A percentile compares a stretch with the other conserved stretches of the same genome.
phyloP scores from a whole-genome alignment of 2,888 invertebrate genomes.

The Synergus gifuensis region DNA sequence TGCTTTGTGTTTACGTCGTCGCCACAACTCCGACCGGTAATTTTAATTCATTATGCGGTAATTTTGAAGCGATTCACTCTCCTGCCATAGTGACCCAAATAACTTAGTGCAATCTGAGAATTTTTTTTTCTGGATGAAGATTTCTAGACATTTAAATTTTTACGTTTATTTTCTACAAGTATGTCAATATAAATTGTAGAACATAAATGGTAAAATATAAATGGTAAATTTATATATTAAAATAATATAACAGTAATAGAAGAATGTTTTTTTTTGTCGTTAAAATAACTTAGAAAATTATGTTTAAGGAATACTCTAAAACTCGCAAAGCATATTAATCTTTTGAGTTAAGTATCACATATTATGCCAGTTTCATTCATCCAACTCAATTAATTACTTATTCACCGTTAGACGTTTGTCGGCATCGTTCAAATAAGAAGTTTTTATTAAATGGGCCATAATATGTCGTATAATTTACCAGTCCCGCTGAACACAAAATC shows the following conservation, averaged over 20 bases:
- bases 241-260: too few relatives aligned
- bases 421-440: constrained; percentile 16
- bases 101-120: constrained; percentile 29
- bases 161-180: neutral
- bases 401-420: neutral
- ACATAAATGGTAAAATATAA: too few relatives aligned
- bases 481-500: neutral
- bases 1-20: constrained; percentile 66
- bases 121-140: constrained; percentile 40
- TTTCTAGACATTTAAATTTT: neutral
- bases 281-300: too few relatives aligned
- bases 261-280: too few relatives aligned
- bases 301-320: too few relatives aligned
- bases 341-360: neutral
- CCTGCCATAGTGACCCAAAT: constrained; percentile 64
- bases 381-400: neutral
- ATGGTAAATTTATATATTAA: too few relatives aligned
- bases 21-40: constrained; percentile 59
- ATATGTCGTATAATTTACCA: constrained; percentile 6
- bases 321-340: too few relatives aligned
- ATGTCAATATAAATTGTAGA: too few relatives aligned
- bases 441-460: constrained; percentile 7
- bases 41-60: constrained; percentile 68
- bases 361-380: constrained; percentile 43
- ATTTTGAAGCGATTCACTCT: constrained; percentile 56